Evolutionary conservation across 2,888 invertebrate species (phyloP), one percentile per base, ranked within the genome.

Genomic region (Malthinus seriepunctatus): DNA sequence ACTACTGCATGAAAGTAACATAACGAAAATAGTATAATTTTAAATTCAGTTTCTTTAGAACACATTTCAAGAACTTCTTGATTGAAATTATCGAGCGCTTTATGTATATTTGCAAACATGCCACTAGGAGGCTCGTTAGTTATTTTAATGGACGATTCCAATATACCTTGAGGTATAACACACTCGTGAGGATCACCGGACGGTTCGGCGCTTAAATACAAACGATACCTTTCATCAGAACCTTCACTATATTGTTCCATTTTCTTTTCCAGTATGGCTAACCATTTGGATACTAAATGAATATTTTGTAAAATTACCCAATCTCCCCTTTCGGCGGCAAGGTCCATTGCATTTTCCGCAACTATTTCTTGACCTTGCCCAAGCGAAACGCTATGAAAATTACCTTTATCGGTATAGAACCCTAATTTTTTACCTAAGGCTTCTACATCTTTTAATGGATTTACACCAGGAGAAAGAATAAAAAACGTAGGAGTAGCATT

Each of bases 1-100:
- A 96, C 91, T 0, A 95, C 95, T 1, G 97, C 96, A 76, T 97
- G 97, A 80, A 96, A 97, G 76, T 97, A 97, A 74, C 95, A 95
- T 0, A 97, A 81, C 0, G 93, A 86, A 76, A 96, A 97, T 38
- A 95, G 80, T 62, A 95, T 87, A 0, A 90, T 87, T 78, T 95
- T 97, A 76, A 95, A 97, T 78, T 96, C 97, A 0, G 91, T 88
- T 79, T 96, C 96, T 75, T 94, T 93, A 53, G 91, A 89, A 77
- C 93, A 95, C 88, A 91, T 91, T 76, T 96, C 97, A 51, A 96
- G 79, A 0, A 92, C 95, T 77, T 95, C 95, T 79, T 96, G 96
- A 72, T 81, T 91, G 79, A 96, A 97, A 81, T 93, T 94, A 73
- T 93, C 93, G 61, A 97, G 77, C 1, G 96, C 89, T 81, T 95